Base-by-base conservation (phyloP, 2,797 vertebrate genomes). In the Ambastaia sidthimunki region DNA sequence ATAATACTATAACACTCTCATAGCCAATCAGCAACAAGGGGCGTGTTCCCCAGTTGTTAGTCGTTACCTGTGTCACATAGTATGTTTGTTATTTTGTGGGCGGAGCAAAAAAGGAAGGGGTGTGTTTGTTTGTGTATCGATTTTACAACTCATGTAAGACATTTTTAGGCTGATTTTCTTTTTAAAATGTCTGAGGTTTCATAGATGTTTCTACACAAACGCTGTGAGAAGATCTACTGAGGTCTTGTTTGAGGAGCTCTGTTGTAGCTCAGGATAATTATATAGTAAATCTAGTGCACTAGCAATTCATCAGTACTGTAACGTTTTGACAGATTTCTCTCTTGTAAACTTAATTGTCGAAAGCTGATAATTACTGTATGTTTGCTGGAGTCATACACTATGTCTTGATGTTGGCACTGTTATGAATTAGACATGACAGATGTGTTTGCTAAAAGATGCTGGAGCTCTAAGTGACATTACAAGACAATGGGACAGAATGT, bases 401-500 rank as follows among this genome's bases (percentile, higher is more conserved):
- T 85, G 25, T 71, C 25, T 44, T 60, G 47, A 21, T 57, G 15
- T 62, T 70, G 72, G 10, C 13, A 66, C 41, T 47, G 41, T 62
- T 7, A 16, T 74, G 63, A 55, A 60, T 48, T 83, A n/a, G 59
- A 70, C 47, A 60, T 70, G 50, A 78, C 62, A 52, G 65, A 84
- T 65, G 62, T 76, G 50, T 69, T 55, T 76, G 71, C 48, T 44
- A 31, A 60, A 66, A 34, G 21, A 16, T 31, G 62, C 62, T 76
- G 74, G 63, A 59, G 67, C 55, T 34, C 7, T 5, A 21, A 62
- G 23, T n/a, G 76, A 72, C 41, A 44, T 62, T 41, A 52, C n/a
- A n/a, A 47, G 34, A 80, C 60, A 73, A 59, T 59, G 34, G 37
- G 31, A 69, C 62, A 78, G 77, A 80, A 67, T 71, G 68, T 77